Percentiles rank a stretch among this genome's conserved stretches.
These are phyloP conservation scores for Pedionomus torquatus DNA, from an alignment of 2,113 vertebrate species.

Conservation along the genomic window DNA sequence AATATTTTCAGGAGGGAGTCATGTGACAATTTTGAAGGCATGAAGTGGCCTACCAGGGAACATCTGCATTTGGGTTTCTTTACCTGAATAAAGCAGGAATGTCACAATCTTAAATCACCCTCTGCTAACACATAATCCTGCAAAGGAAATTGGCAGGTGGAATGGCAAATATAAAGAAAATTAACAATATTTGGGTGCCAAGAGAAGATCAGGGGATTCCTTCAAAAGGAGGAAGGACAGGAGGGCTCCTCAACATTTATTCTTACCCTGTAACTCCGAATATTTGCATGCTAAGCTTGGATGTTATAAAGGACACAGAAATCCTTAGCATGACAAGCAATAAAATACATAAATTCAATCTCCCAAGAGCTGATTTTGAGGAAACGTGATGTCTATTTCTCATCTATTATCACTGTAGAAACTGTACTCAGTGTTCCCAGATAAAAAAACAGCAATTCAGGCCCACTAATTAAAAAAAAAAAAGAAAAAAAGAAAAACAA, in stretches of 20 bases:
- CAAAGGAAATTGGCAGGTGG: neutral
- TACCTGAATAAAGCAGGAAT: neutral
- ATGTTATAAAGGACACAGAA: neutral
- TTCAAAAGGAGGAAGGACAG: neutral
- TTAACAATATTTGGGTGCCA: neutral
- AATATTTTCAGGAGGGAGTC: too few relatives aligned
- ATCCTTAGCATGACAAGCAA: neutral
- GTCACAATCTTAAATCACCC: neutral
- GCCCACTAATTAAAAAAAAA: neutral
- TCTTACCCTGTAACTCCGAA: neutral
- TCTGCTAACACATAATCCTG: neutral
- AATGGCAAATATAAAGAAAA: neutral
- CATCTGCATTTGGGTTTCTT: neutral
- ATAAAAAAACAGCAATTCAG: neutral
- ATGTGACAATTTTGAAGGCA: neutral
- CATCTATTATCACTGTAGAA: neutral
- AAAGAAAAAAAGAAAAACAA: neutral
- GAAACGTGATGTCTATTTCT: neutral
- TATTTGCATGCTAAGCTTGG: neutral
- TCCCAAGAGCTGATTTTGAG: neutral
- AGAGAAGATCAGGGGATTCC: neutral
- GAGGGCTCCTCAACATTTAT: neutral
- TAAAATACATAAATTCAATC: neutral
- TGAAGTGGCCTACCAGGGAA: neutral
- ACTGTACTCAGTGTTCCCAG: neutral